A percentile compares a stretch with the other conserved stretches of the same genome.
These are phyloP conservation scores for Pemphredon lugubris DNA, from an alignment of 2,888 invertebrate species.

Conservation along the genomic window DNA sequence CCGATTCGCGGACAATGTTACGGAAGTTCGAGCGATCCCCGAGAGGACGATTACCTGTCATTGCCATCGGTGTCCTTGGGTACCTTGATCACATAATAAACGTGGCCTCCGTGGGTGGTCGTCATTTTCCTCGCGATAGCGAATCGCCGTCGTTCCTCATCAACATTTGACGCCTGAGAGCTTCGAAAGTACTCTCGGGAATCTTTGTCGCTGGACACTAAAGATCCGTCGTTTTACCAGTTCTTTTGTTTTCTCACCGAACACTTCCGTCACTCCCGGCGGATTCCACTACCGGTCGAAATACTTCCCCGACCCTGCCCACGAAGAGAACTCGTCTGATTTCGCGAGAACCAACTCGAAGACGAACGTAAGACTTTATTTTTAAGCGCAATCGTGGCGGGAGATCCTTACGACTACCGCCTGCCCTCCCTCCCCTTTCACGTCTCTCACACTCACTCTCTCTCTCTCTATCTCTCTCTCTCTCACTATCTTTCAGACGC, in stretches of 20 bases:
- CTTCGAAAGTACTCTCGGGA: neutral
- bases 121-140: slow-evolving; percentile 71
- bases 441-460: neutral
- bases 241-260: neutral
- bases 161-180: slow-evolving; percentile 61
- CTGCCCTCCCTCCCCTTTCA: neutral
- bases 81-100: slow-evolving; percentile 87
- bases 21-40: no score
- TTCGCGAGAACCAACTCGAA: slow-evolving; percentile 52
- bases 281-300: slow-evolving; percentile 7
- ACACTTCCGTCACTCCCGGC: slow-evolving; percentile 14
- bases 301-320: slow-evolving; percentile 26
- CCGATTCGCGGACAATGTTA: no score
- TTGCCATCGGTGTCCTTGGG: slow-evolving; percentile 82
- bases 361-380: slow-evolving; percentile 61
- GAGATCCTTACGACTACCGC: slow-evolving; percentile 48
- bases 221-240: neutral
- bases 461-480: slow-evolving; percentile 8
- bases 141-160: slow-evolving; percentile 38
- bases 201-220: neutral
- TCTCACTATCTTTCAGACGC: slow-evolving; percentile 6
- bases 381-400: slow-evolving; percentile 61
- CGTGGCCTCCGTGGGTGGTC: slow-evolving; percentile 85
- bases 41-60: slow-evolving; percentile 78
- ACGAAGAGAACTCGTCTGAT: slow-evolving; percentile 52